phyloP scores from a whole-genome alignment of 2,797 vertebrate species.

The Falco biarmicus region DNA sequence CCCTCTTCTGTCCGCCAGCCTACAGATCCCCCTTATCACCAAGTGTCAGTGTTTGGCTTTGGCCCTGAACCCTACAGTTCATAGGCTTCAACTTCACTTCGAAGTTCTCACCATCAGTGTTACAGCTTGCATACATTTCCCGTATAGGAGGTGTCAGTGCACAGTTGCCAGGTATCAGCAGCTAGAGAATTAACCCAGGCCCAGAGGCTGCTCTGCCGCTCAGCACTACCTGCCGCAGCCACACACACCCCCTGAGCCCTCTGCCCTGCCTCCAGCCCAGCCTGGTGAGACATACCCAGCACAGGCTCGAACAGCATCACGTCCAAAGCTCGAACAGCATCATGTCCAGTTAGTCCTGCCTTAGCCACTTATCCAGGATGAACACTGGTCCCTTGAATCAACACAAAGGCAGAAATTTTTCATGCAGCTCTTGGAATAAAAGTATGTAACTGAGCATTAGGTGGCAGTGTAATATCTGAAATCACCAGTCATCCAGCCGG shows the following conservation, averaged over 20 bases:
- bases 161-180: not conserved
- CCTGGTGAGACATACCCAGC: not conserved
- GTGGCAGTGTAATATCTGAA: conserved; percentile 28
- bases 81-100: not conserved
- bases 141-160: not conserved
- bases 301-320: not conserved
- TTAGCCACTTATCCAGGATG: not conserved
- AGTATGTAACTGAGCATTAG: conserved; percentile 15
- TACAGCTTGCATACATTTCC: not conserved
- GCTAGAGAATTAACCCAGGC: not conserved
- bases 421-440: not conserved
- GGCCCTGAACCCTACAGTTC: not conserved
- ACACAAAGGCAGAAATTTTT: not conserved
- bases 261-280: not conserved
- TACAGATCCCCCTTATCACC: rapidly evolving
- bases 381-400: not conserved
- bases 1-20: not conserved
- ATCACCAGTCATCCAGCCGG: rapidly evolving
- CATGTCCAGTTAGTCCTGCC: not conserved
- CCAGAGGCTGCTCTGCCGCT: not conserved
- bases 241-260: not conserved
- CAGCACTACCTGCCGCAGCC: rapidly evolving
- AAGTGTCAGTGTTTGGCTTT: not conserved
- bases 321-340: not conserved
- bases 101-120: not conserved